Evolutionary conservation across 2,113 vertebrate species (phyloP).

Genomic region (Caloenas nicobarica): DNA sequence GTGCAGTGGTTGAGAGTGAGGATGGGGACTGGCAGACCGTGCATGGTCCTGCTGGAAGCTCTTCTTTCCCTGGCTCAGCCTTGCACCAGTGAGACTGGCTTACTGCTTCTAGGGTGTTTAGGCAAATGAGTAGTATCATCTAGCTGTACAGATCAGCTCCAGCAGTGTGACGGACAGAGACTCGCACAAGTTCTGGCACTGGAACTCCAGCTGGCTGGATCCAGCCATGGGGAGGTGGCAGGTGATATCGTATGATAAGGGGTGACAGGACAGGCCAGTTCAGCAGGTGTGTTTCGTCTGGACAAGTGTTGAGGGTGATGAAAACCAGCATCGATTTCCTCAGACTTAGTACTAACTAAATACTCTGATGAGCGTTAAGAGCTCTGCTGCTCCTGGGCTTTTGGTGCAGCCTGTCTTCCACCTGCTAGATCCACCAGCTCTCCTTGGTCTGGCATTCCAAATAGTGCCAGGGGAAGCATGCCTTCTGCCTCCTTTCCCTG

Average conservation of each 20-base stretch:
- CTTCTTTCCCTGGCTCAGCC: background rate
- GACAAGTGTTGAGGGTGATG: background rate
- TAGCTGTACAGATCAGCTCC: background rate
- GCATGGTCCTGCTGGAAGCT: background rate
- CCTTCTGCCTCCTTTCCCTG: background rate
- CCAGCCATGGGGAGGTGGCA: background rate
- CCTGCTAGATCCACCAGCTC: constrained; percentile 8
- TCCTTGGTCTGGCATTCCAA: background rate
- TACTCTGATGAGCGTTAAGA: background rate
- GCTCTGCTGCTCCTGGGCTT: background rate
- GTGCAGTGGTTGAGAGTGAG: background rate
- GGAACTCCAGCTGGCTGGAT: background rate
- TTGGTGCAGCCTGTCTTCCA: background rate
- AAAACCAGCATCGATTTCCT: background rate
- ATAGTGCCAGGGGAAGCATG: background rate
- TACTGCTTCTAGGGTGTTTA: background rate
- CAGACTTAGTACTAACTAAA: background rate
- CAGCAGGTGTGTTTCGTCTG: background rate
- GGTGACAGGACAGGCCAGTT: background rate
- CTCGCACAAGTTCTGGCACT: background rate
- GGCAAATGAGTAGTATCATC: background rate
- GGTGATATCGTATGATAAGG: rapidly evolving
- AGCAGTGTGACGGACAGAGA: background rate
- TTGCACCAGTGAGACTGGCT: background rate
- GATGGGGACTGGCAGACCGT: background rate